Conservation (phyloP, 2,113 vertebrate genomes). For the Orcinus orca region DNA sequence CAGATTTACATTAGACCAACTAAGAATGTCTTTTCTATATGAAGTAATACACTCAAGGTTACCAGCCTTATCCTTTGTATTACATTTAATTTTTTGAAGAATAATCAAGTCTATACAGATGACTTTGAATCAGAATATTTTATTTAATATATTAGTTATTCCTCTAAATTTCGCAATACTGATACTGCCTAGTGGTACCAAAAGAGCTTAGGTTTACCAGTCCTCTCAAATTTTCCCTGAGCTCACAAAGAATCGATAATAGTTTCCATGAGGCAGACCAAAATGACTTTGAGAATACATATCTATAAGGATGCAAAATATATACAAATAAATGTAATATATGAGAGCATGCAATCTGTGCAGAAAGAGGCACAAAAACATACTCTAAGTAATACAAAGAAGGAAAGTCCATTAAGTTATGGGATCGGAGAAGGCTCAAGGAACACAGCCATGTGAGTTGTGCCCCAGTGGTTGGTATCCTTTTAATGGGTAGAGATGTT, state of each 20-base stretch:
- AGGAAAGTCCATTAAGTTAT: neutral
- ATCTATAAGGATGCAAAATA: neutral
- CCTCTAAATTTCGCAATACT: neutral
- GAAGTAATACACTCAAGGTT: neutral
- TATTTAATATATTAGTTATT: neutral
- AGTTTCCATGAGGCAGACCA: neutral
- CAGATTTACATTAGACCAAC: neutral
- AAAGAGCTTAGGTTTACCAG: neutral
- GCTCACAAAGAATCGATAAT: neutral
- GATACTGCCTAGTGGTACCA: neutral
- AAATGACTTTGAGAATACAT: neutral
- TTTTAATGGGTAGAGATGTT: neutral
- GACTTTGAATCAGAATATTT: constrained; percentile 17
- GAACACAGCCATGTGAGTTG: neutral
- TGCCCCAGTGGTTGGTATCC: neutral
- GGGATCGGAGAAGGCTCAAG: neutral
- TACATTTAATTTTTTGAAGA: neutral
- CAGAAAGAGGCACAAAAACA: neutral
- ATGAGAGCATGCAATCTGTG: neutral
- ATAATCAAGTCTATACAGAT: neutral
- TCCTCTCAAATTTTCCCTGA: neutral
- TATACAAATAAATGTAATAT: neutral
- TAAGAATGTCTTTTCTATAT: neutral
- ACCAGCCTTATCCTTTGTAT: neutral
- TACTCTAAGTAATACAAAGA: neutral